Evolutionary conservation across 2,113 vertebrate genomes (phyloP), one percentile per base, ranked within the genome.

Genomic region (Sula dactylatra): DNA sequence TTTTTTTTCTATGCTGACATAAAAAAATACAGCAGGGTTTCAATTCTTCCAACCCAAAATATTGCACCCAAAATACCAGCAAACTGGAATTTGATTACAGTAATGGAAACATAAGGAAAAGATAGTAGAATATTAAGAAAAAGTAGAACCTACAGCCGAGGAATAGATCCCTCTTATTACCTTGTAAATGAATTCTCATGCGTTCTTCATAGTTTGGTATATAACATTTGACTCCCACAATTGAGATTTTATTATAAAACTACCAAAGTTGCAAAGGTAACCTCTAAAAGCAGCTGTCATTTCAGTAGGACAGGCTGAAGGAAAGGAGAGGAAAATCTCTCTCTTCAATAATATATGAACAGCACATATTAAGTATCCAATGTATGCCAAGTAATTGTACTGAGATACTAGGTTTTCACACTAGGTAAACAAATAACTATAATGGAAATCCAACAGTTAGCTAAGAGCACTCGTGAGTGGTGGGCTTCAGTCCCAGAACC

Each of bases 371-470:
- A 73, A 85, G 78, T 97, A 52, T 96, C 93, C 71, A 27, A 29
- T 86, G 59, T 55, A 56, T 0, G 16, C 78, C 91, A 95, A 42
- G 89, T 91, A 81, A 95, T 86, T 95, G 89, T 67, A 78, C 78
- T 83, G 81, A 91, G 97, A 91, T 95, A 82, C 71, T 97, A 94
- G 94, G 94, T 94, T 97, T 97, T 97, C 97, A 97, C 89, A 94
- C 71, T 20, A 74, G 74, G 96, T 93, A 97, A 96, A 93, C 94
- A 95, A 96, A 93, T 96, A 91, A 90, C 59, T 55, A 72, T 82
- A 94, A 96, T 96, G 91, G 91, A 97, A 95, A 96, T 18, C 49
- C 24, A 71, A 76, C 8, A 18, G 71, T 77, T 93, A 94, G 70
- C 85, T 80, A 74, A 82, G 70, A 82, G 82, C 26, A 89, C 13